phyloP scores from a whole-genome alignment of 2,113 vertebrate species.

The Camelus dromedarius region DNA sequence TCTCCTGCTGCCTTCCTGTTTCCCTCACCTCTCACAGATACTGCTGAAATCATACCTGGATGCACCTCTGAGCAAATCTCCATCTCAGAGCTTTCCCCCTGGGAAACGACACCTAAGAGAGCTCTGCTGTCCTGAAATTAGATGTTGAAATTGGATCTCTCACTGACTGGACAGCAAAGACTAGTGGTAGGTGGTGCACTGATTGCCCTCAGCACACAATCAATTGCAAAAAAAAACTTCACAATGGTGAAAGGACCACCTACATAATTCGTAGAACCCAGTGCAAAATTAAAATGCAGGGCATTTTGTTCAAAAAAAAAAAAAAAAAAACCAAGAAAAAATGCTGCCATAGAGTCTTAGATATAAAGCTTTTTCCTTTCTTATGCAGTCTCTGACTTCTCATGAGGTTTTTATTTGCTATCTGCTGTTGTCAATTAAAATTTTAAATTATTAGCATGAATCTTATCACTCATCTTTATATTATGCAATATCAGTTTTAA shows the following conservation, averaged over 20 bases:
- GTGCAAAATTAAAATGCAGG: neutral
- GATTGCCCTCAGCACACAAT: neutral
- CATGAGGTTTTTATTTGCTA: neutral
- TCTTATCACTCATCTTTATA: neutral
- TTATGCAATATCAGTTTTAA: neutral
- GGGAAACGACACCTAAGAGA: neutral
- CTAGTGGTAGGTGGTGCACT: neutral
- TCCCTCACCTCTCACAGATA: neutral
- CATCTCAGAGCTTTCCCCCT: neutral
- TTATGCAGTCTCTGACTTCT: neutral
- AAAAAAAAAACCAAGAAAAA: neutral
- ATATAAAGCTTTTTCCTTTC: neutral
- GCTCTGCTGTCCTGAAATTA: neutral
- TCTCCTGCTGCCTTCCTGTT: neutral
- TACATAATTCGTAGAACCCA: neutral
- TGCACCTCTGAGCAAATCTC: neutral
- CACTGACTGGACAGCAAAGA: neutral
- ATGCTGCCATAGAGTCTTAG: neutral
- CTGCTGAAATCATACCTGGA: neutral
- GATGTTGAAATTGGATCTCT: neutral
- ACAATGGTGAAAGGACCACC: neutral
- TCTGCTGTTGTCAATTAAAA: neutral
- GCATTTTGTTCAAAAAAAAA: neutral
- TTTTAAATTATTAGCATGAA: neutral
- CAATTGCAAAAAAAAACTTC: neutral